Evolutionary conservation across 1,140 invertebrate genomes (phyloP).

Genomic region (Heliconius hermathena): DNA sequence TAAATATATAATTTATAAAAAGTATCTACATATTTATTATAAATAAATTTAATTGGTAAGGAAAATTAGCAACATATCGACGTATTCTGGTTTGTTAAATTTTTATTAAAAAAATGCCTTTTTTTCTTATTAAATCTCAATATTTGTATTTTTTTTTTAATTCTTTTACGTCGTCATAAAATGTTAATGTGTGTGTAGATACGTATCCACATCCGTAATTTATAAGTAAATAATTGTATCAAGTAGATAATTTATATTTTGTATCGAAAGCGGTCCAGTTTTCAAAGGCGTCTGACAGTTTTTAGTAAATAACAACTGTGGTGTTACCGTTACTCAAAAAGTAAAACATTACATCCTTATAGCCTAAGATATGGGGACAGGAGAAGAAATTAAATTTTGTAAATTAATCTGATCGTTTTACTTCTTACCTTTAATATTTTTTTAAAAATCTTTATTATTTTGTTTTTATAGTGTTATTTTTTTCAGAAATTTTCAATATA

Average conservation of each 20-base stretch:
- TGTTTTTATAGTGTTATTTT: not conserved
- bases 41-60: not conserved
- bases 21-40: not conserved
- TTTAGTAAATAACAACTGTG: conserved; percentile 65
- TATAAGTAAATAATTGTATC: not conserved
- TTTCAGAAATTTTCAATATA: too few species aligned
- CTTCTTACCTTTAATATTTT: conserved; percentile 12
- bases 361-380: conserved; percentile 73
- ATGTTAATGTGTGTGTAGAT: not conserved
- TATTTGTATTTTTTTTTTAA: not conserved
- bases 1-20: too few species aligned
- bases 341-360: conserved; percentile 72
- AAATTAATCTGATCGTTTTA: conserved; percentile 74
- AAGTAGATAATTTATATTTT: not conserved
- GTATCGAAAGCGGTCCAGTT: conserved; percentile 44
- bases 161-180: not conserved
- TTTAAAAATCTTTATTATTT: not conserved
- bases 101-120: not conserved
- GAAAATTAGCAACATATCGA: not conserved
- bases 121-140: not conserved
- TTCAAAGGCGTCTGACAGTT: conserved; percentile 46
- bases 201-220: not conserved
- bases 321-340: conserved; percentile 77
- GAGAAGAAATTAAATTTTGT: conserved; percentile 80
- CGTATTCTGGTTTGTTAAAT: not conserved